Evolutionary conservation across 1,140 invertebrate species (phyloP), one percentile per base, ranked within the genome.

Genomic region (Conus betulinus): DNA sequence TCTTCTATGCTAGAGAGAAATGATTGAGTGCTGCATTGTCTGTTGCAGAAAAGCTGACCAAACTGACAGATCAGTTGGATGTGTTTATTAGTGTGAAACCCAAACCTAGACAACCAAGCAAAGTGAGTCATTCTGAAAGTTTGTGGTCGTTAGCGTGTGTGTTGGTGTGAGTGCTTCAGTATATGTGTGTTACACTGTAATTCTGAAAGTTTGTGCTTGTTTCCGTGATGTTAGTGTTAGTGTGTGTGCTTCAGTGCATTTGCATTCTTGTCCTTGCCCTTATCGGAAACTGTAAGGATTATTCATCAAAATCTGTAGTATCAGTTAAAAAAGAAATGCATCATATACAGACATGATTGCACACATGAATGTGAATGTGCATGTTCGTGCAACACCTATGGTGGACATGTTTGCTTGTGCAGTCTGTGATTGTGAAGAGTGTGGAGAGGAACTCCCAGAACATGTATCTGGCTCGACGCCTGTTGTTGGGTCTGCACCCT

Each of bases 391-490:
- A 60, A 60, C 15, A 60, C 57, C 8, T 11, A 60, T 60, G 57
- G 67, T 71, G 67, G 6, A 23, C 4, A 23, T 23, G 6, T 71
- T 71, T 23, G 15, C 23, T 71, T 71, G 67, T 71, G 2, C 89
- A 95, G 95, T 94, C 94, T 93, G 94, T 96, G 93, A 94, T 95
- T 89, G 93, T 95, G 27, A 94, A 95, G 91, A 95, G 96, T 90
- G 93, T 95, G 90, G 95, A 96, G 90, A 91, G 94, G 83, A 94
- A 96, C 93, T 97, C 98, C 88, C 96, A 97, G 96, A 98, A 98
- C 94, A 97, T 99, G 92, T 99, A 99, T 95, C 97, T 98, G 95
- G 98, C 98, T 0, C 96, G 98, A 84, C 97, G 97, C 89, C 96
- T 97, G 84, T 96, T 99, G 13, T 95, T 99, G 3, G 96, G 96